Percentiles rank a stretch among this genome's conserved stretches.
These are phyloP conservation scores for Drosophila engyochracea DNA, from an alignment of 2,888 invertebrate genomes.

Conservation along the genomic window DNA sequence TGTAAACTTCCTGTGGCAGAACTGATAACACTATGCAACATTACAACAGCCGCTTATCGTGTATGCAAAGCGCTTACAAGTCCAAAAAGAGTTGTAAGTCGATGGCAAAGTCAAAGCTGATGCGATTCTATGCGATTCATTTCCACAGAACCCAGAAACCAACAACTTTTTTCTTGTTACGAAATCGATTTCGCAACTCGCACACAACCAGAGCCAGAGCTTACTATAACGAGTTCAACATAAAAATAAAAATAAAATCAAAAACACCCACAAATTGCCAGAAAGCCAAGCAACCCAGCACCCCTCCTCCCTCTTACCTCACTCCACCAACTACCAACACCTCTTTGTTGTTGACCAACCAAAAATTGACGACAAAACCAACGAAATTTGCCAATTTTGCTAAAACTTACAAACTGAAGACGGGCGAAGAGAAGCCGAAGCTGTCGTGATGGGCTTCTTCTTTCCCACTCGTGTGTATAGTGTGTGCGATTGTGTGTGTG, in stretches of 20 bases:
- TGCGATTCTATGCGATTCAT: slow-evolving; percentile 1
- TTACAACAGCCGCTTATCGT: slow-evolving; percentile 55
- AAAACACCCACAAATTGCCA: slow-evolving; percentile 43
- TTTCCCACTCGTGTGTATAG: slow-evolving; percentile 1
- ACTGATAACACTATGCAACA: slow-evolving; percentile 41
- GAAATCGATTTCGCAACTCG: slow-evolving; percentile 63
- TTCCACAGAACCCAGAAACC: slow-evolving; percentile 3
- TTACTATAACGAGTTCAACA: slow-evolving; percentile 33
- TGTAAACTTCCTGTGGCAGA: slow-evolving; percentile 52
- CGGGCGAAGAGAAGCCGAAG: background rate
- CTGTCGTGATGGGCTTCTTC: slow-evolving; percentile 17
- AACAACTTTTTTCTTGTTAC: slow-evolving; percentile 27
- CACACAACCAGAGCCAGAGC: slow-evolving; percentile 10
- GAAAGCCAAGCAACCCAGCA: slow-evolving; percentile 1
- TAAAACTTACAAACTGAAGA: slow-evolving; percentile 59
- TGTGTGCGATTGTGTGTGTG: slow-evolving; percentile 2
- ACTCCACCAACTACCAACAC: too few species aligned
- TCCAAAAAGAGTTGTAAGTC: slow-evolving; percentile 13
- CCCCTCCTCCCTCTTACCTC: background rate
- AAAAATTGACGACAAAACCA: slow-evolving; percentile 49
- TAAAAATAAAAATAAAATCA: slow-evolving; percentile 10
- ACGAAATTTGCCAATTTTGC: slow-evolving; percentile 73
- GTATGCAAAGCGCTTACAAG: slow-evolving; percentile 10
- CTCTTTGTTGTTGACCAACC: slow-evolving; percentile 6
- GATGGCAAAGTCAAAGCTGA: slow-evolving; percentile 2